Evolutionary conservation across 2,797 vertebrate species (phyloP).

Genomic region (Adelosebastes latens): DNA sequence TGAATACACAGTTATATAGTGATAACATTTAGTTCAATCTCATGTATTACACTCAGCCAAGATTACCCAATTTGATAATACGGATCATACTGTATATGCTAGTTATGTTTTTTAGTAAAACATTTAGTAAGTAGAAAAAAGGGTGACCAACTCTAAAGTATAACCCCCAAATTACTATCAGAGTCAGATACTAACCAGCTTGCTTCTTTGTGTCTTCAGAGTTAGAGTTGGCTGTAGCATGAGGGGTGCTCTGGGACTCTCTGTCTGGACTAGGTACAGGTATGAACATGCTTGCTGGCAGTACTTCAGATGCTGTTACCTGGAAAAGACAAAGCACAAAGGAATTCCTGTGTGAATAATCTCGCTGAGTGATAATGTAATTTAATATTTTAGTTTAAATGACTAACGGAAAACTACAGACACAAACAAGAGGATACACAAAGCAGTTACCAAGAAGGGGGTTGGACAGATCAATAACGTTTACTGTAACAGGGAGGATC

Average conservation of each 20-base stretch:
- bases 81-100: neutral
- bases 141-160: neutral
- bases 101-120: neutral
- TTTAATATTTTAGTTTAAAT: conserved; percentile 20
- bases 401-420: neutral
- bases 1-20: neutral
- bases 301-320: conserved; percentile 95
- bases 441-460: neutral
- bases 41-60: neutral
- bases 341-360: conserved; percentile 35
- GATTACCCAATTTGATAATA: neutral
- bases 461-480: neutral
- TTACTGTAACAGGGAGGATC: neutral
- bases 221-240: conserved; percentile 77
- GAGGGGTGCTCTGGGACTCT: conserved; percentile 82
- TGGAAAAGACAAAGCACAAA: conserved; percentile 79
- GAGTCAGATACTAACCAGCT: conserved; percentile 85
- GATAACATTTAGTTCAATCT: neutral
- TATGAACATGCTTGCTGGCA: conserved; percentile 98
- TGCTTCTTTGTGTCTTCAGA: conserved; percentile 89
- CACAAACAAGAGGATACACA: conserved; percentile 5
- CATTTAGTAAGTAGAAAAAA: neutral
- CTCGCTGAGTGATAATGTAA: neutral
- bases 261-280: conserved; percentile 88
- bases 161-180: neutral